phyloP scores from a whole-genome alignment of 2,113 vertebrate genomes.

The Poeciliopsis turrubarensis region DNA sequence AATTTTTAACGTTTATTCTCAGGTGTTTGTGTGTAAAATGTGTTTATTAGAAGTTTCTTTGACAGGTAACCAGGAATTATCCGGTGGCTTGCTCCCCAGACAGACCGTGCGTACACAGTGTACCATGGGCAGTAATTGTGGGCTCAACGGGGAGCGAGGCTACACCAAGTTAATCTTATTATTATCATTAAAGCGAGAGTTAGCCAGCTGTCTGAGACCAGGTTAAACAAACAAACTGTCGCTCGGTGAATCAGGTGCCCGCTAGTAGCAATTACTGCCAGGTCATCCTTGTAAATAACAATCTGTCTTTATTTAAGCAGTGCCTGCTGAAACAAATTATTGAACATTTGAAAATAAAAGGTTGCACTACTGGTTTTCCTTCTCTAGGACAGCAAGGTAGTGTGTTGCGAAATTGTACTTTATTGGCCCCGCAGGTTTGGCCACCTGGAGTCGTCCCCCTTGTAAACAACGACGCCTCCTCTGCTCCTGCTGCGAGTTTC shows the following conservation, averaged over 20 bases:
- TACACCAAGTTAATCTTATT: slow-evolving; percentile 77
- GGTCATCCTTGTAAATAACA: slow-evolving; percentile 64
- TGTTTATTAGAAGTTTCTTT: slow-evolving; percentile 72
- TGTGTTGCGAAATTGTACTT: slow-evolving; percentile 32
- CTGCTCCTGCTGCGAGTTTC: slow-evolving; percentile 33
- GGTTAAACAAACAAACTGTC: slow-evolving; percentile 70
- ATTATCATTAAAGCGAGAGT: slow-evolving; percentile 81
- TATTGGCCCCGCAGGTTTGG: slow-evolving; percentile 13
- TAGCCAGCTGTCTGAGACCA: slow-evolving; percentile 71
- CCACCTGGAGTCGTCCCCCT: slow-evolving; percentile 45
- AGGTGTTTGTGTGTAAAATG: slow-evolving; percentile 53
- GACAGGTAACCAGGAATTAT: slow-evolving; percentile 81
- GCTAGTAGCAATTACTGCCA: slow-evolving; percentile 58
- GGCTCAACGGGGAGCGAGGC: slow-evolving; percentile 71
- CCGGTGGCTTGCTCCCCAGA: slow-evolving; percentile 76
- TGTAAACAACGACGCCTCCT: slow-evolving; percentile 46
- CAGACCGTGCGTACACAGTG: slow-evolving; percentile 76
- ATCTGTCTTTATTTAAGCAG: slow-evolving; percentile 53
- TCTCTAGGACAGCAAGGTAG: not conserved
- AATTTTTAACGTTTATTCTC: slow-evolving; percentile 1
- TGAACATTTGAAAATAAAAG: slow-evolving; percentile 28
- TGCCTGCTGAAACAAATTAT: slow-evolving; percentile 31
- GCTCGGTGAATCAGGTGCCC: slow-evolving; percentile 63
- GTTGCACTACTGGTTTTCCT: slow-evolving; percentile 23
- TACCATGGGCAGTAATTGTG: slow-evolving; percentile 79